A percentile compares a stretch with the other conserved stretches of the same genome.
phyloP scores from a whole-genome alignment of 2,888 invertebrate species.

The Drosophila helvetica region DNA sequence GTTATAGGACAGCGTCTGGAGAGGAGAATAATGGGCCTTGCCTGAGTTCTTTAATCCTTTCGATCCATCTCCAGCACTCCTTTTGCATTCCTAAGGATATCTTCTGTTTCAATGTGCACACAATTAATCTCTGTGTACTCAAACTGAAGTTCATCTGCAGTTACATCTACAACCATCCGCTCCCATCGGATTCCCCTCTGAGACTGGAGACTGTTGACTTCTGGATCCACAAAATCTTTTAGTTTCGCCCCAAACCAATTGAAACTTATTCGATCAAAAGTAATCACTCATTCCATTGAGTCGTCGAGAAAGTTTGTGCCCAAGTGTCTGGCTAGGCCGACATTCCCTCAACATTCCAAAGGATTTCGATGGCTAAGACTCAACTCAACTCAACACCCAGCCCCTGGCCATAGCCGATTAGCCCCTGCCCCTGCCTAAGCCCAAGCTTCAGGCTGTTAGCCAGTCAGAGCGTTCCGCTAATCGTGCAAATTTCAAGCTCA shows the following conservation, averaged over 20 bases:
- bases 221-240: neutral
- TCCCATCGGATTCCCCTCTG: neutral
- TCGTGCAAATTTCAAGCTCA: slow-evolving; percentile 72
- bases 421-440: slow-evolving; percentile 33
- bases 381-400: slow-evolving; percentile 3
- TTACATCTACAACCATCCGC: neutral
- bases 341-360: neutral
- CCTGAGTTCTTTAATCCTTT: too few relatives aligned
- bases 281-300: slow-evolving; percentile 3
- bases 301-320: neutral
- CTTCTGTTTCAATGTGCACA: too few relatives aligned
- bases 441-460: slow-evolving; percentile 22
- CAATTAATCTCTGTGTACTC: neutral
- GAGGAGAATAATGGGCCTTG: neutral
- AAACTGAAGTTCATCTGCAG: neutral
- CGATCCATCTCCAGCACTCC: neutral
- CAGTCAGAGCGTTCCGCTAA: slow-evolving; percentile 58
- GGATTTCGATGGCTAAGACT: neutral
- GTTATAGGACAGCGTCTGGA: neutral
- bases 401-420: slow-evolving; percentile 11
- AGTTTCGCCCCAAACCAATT: slow-evolving; percentile 16
- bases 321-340: neutral
- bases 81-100: too few relatives aligned
- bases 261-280: slow-evolving; percentile 11
- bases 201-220: neutral